Conservation (phyloP, 2,113 vertebrate genomes). For the Phylloscopus trochiloides region DNA sequence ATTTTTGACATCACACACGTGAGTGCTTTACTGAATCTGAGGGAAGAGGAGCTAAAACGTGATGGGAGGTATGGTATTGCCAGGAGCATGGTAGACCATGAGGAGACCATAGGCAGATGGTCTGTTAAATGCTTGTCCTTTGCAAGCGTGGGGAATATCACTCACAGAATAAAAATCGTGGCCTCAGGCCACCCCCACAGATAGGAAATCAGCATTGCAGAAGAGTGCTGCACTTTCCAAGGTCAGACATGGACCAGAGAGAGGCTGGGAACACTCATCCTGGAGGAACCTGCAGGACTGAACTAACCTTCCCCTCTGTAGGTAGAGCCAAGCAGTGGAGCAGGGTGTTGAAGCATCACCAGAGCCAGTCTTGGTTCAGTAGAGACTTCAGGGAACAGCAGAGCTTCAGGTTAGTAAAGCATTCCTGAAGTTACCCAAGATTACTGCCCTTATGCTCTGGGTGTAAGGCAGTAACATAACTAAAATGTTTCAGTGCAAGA, state of each 20-base stretch:
- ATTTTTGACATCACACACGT: not conserved
- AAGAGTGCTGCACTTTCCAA: not conserved
- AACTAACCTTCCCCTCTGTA: not conserved
- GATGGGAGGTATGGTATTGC: not conserved
- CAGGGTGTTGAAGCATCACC: not conserved
- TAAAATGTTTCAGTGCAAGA: not conserved
- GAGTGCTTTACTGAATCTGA: not conserved
- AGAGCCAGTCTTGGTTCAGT: not conserved
- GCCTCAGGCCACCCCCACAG: not conserved
- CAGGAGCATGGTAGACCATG: not conserved
- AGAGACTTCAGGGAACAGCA: not conserved
- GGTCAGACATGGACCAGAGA: not conserved
- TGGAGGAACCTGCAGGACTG: not conserved
- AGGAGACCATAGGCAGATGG: constrained; percentile 28
- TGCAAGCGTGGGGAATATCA: not conserved
- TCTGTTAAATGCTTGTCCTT: not conserved
- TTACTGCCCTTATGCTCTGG: not conserved
- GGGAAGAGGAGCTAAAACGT: not conserved
- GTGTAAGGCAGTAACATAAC: not conserved
- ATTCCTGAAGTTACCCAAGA: fast-evolving
- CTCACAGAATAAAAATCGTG: not conserved
- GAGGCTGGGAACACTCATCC: not conserved
- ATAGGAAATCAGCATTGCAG: not conserved
- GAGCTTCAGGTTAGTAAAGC: not conserved
- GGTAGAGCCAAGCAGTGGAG: not conserved